These are phyloP conservation scores for Hololepta plana DNA, from an alignment of 2,888 invertebrate genomes.

Conservation along the genomic window DNA sequence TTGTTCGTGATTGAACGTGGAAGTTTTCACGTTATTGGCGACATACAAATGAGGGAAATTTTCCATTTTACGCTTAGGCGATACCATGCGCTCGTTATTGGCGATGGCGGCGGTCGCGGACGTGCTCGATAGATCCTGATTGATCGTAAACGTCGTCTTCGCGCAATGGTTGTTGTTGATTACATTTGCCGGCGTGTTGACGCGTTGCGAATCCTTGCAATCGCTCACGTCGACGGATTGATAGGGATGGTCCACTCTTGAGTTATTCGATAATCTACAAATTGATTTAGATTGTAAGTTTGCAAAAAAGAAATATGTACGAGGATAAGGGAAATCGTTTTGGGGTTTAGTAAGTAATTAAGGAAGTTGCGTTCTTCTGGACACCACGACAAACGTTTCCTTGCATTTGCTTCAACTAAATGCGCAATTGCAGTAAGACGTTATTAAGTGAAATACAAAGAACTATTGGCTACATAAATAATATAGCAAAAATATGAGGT, in stretches of 20 bases:
- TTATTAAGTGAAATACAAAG: too few relatives aligned
- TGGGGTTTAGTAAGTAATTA: background rate
- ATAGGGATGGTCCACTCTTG: slow-evolving; percentile 26
- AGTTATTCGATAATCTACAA: slow-evolving; percentile 32
- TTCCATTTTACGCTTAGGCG: slow-evolving; percentile 24
- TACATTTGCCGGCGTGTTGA: slow-evolving; percentile 21
- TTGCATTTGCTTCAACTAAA: too few relatives aligned
- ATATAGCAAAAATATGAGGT: too few relatives aligned
- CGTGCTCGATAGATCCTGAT: slow-evolving; percentile 6
- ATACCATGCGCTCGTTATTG: slow-evolving; percentile 22
- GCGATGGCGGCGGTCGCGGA: slow-evolving; percentile 6
- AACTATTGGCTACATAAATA: too few relatives aligned
- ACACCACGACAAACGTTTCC: too few relatives aligned
- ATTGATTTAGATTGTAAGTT: background rate
- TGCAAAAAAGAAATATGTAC: too few relatives aligned
- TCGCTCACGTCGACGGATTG: slow-evolving; percentile 14
- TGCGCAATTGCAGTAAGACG: too few relatives aligned
- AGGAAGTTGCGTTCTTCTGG: too few relatives aligned
- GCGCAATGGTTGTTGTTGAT: slow-evolving; percentile 7
- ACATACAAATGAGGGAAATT: slow-evolving; percentile 24
- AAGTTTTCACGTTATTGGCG: slow-evolving; percentile 25
- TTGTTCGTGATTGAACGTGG: slow-evolving; percentile 24
- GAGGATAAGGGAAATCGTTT: too few relatives aligned
- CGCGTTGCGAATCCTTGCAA: slow-evolving; percentile 17
- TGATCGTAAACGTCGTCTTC: slow-evolving; percentile 5